phyloP scores from a whole-genome alignment of 2,888 invertebrate genomes.

The Keiferia lycopersicella region DNA sequence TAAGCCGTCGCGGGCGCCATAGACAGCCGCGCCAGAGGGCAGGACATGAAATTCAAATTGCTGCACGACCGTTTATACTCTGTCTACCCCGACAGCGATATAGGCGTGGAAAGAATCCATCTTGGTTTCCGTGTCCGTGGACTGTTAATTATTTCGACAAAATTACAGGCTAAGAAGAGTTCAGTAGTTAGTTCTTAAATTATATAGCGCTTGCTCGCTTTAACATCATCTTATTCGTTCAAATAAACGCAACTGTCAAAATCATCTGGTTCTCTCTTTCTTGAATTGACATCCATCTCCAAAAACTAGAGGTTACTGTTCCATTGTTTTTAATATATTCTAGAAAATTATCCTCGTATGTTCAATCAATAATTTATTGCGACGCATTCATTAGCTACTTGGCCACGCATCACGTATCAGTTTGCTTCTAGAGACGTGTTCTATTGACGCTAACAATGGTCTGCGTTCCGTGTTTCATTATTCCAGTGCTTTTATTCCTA shows the following conservation, averaged over 20 bases:
- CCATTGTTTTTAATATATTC: not conserved
- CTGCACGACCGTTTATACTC: too few relatives aligned
- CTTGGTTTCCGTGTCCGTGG: too few relatives aligned
- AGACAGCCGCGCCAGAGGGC: too few relatives aligned
- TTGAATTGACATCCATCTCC: not conserved
- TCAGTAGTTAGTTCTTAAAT: too few relatives aligned
- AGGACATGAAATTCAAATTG: too few relatives aligned
- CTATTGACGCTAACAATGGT: slow-evolving; percentile 79
- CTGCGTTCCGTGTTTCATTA: slow-evolving; percentile 92
- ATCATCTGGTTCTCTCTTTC: not conserved
- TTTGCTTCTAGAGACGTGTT: not conserved
- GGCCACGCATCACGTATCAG: not conserved
- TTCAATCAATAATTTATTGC: slow-evolving; percentile 1
- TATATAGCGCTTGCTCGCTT: too few relatives aligned
- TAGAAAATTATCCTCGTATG: not conserved
- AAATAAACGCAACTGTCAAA: slow-evolving; percentile 10
- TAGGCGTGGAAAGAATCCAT: too few relatives aligned
- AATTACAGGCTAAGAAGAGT: too few relatives aligned
- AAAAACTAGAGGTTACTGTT: not conserved
- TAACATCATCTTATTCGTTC: too few relatives aligned
- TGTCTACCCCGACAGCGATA: too few relatives aligned
- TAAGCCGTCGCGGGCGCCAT: too few relatives aligned
- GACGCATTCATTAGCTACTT: not conserved
- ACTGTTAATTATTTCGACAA: too few relatives aligned
- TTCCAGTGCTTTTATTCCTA: slow-evolving; percentile 89